Conservation (phyloP, 2,113 vertebrate genomes). For the Montifringilla adamsi region DNA sequence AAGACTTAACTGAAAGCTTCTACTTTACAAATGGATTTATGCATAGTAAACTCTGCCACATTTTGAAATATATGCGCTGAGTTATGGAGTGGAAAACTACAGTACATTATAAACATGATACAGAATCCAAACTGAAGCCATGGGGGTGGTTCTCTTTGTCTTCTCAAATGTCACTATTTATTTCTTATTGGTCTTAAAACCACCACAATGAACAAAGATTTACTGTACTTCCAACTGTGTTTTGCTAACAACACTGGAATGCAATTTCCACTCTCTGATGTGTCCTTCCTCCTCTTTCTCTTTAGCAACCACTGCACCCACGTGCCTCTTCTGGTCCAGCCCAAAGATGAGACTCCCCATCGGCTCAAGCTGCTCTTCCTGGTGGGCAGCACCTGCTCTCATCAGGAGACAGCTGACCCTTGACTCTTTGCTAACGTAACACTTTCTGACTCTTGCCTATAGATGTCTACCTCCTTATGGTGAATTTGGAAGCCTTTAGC, state of each 20-base stretch:
- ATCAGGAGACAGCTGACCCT: background rate
- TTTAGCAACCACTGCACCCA: background rate
- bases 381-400: background rate
- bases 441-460: background rate
- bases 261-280: background rate
- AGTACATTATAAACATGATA: background rate
- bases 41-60: background rate
- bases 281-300: background rate
- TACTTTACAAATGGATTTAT: background rate
- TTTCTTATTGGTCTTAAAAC: background rate
- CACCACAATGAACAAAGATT: background rate
- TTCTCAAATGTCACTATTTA: background rate
- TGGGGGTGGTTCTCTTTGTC: background rate
- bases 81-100: background rate
- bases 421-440: background rate
- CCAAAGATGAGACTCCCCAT: background rate
- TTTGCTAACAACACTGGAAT: background rate
- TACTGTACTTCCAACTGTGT: background rate
- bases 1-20: background rate
- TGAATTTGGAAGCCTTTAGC: background rate
- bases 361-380: background rate
- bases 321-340: background rate
- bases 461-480: background rate
- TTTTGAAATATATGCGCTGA: background rate
- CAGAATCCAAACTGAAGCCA: background rate